Evolutionary conservation across 2,888 invertebrate genomes (phyloP).

Genomic region (Craniophora ligustri): DNA sequence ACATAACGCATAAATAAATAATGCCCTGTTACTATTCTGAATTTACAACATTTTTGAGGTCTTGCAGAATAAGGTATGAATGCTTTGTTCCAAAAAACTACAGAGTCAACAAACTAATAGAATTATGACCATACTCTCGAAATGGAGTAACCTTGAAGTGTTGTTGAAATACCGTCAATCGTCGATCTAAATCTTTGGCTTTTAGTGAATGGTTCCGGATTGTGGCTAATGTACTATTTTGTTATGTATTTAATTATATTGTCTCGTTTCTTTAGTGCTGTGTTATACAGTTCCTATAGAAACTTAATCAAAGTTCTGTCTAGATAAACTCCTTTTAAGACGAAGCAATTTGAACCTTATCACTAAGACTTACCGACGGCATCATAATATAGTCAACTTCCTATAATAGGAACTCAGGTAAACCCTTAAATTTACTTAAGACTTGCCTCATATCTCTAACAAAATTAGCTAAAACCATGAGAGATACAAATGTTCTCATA

Average conservation of each 20-base stretch:
- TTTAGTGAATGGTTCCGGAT: constrained; percentile 57
- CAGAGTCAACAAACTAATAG: constrained; percentile 2
- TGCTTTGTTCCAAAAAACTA: not conserved
- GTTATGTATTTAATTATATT: constrained; percentile 1
- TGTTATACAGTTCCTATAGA: not conserved
- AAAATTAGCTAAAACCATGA: too few relatives aligned
- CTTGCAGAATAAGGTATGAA: too few relatives aligned
- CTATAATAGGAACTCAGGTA: too few relatives aligned
- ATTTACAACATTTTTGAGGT: too few relatives aligned
- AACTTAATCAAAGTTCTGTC: not conserved
- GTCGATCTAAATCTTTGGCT: constrained; percentile 50
- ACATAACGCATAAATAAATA: too few relatives aligned
- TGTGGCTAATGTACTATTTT: constrained; percentile 31
- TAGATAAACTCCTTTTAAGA: not conserved
- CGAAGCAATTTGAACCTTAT: too few relatives aligned
- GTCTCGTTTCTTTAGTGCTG: constrained; percentile 4
- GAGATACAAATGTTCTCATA: too few relatives aligned
- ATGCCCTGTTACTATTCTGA: too few relatives aligned
- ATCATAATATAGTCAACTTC: too few relatives aligned
- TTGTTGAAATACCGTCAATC: constrained; percentile 55
- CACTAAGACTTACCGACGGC: too few relatives aligned
- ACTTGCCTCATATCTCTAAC: too few relatives aligned
- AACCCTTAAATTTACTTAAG: too few relatives aligned
- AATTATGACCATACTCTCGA: constrained; percentile 41
- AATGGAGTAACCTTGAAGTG: constrained; percentile 60